These are phyloP conservation scores for Todiramphus saurophagus DNA, from an alignment of 2,113 vertebrate genomes.

Conservation along the genomic window DNA sequence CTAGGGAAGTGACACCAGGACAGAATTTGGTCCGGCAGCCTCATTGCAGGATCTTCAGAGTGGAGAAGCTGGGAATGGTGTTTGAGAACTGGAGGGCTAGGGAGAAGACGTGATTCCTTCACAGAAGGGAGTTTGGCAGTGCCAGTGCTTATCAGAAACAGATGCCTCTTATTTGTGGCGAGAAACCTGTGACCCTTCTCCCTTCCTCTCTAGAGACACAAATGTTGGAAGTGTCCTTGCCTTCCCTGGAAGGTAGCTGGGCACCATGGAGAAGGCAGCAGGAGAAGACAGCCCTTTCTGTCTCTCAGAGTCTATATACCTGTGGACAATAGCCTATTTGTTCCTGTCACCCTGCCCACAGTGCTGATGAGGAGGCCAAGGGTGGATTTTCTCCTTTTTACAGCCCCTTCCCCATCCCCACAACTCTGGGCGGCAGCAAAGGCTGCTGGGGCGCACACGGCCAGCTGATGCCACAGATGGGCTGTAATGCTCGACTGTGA, in stretches of 20 bases:
- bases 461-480: slow-evolving; percentile 17
- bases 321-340: not conserved
- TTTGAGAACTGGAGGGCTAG: not conserved
- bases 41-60: not conserved
- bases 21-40: not conserved
- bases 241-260: not conserved
- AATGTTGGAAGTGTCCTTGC: not conserved
- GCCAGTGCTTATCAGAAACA: not conserved
- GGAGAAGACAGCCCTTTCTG: not conserved
- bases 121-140: not conserved
- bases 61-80: not conserved
- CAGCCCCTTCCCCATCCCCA: not conserved
- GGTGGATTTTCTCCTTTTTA: not conserved
- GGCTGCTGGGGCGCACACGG: not conserved
- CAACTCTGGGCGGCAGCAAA: not conserved
- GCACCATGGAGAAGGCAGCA: not conserved
- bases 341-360: not conserved
- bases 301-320: not conserved
- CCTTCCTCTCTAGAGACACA: not conserved
- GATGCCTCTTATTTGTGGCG: not conserved
- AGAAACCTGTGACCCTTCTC: not conserved
- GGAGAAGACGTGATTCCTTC: not conserved
- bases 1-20: not conserved
- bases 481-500: not conserved
- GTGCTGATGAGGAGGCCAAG: not conserved